Evolutionary conservation across 1,140 invertebrate species (phyloP), one percentile per base, ranked within the genome.

Genomic region (Drosophila pseudoobscura): DNA sequence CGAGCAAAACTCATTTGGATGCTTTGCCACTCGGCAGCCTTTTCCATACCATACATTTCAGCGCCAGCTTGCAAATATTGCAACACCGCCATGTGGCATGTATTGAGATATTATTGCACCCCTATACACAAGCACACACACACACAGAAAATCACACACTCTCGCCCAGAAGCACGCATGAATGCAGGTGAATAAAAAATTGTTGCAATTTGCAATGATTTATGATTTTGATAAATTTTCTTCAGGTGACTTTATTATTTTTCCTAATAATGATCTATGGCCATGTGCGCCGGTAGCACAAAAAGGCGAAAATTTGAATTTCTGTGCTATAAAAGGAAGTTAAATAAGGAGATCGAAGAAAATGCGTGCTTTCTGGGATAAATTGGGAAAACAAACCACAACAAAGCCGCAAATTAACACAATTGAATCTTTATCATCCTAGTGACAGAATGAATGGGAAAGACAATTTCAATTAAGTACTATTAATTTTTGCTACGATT

Each of bases 211-310:
- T 83, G 66, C 79, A 65, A 62, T 88, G 83, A 87, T 88, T 87
- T 87, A 87, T 87, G 83, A 83, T 87, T 82, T 88, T 83, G 83
- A 87, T 87, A 88, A 82, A 87, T 85, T 85, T 75, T 80, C 80
- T 80, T 71, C 51, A 76, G 82, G 80, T 80, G 80, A 85, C 80
- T 85, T 78, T 85, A 85, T 85, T 87, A 87, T 82, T 83, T 78
- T 79, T 70, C 56, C 71, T 83, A 88, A 87, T 82, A 88, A 79
- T 82, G 83, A 87, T 87, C 75, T 75, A 88, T 87, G 78, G 22
- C 59, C 39, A 54, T 44, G 62, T 65, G 50, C 29, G 8, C 26
- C 44, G 3, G 8, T 35, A 31, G 22, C 31, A 41, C 9, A 46
- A 15, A 54, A 46, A 61, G 20, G 8, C 13, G 26, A 47, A 20